phyloP scores from a whole-genome alignment of 2,888 invertebrate species.

The Plagodis pulveraria region DNA sequence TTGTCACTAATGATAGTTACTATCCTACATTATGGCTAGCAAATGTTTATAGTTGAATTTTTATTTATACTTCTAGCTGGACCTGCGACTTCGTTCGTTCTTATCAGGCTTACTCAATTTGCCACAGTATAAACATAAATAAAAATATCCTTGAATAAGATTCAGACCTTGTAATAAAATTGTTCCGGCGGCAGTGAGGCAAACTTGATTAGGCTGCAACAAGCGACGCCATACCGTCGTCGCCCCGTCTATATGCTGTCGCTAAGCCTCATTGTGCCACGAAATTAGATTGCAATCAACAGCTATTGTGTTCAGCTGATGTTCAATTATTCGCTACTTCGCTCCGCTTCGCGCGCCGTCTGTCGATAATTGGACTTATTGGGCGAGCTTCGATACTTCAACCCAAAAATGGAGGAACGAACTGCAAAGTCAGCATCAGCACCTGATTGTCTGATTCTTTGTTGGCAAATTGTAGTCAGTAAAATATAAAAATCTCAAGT shows the following conservation, averaged over 20 bases:
- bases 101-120: too few species aligned
- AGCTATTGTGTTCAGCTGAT: slow-evolving; percentile 31
- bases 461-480: background rate
- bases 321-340: slow-evolving; percentile 27
- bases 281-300: slow-evolving; percentile 30
- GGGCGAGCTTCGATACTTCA: slow-evolving; percentile 3
- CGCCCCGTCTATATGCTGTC: background rate
- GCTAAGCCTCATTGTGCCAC: slow-evolving; percentile 16
- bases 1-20: too few species aligned
- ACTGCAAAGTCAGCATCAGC: background rate
- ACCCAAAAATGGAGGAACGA: background rate
- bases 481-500: too few species aligned
- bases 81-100: too few species aligned
- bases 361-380: slow-evolving; percentile 10
- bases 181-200: background rate
- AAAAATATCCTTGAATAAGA: too few species aligned
- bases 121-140: too few species aligned
- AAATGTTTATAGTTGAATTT: too few species aligned
- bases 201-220: slow-evolving; percentile 20
- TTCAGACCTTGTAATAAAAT: slow-evolving; percentile 10
- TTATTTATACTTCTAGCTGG: too few species aligned
- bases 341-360: background rate
- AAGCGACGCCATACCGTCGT: slow-evolving; percentile 4
- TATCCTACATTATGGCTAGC: too few species aligned
- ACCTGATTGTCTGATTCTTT: background rate